A percentile compares a stretch with the other conserved stretches of the same genome.
These are phyloP conservation scores for Clepsis dumicolana DNA, from an alignment of 2,888 invertebrate genomes.

Conservation along the genomic window DNA sequence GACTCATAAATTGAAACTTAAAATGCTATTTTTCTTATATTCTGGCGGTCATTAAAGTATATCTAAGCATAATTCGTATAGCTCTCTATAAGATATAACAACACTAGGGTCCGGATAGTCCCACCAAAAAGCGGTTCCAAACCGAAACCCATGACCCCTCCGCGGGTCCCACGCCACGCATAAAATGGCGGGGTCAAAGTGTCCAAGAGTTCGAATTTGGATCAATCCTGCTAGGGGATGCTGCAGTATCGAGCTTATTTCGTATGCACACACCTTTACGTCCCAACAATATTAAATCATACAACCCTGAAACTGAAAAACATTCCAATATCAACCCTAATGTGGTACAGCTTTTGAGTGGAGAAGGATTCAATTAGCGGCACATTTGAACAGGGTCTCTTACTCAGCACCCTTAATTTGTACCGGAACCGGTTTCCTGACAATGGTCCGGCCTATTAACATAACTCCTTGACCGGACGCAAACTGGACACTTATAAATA, in stretches of 20 bases:
- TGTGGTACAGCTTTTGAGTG: slow-evolving; percentile 19
- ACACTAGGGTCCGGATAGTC: slow-evolving; percentile 3
- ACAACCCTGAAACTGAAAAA: slow-evolving; percentile 32
- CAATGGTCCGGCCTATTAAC: slow-evolving; percentile 79
- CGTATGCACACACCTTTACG: slow-evolving; percentile 83
- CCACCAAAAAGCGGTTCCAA: slow-evolving; percentile 61
- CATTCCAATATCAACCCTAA: slow-evolving; percentile 55
- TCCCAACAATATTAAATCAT: slow-evolving; percentile 50
- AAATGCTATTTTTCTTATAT: too few species aligned
- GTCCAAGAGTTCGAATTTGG: slow-evolving; percentile 77
- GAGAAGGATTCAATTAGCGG: slow-evolving; percentile 6
- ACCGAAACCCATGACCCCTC: slow-evolving; percentile 67
- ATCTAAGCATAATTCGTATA: too few species aligned
- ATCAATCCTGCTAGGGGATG: slow-evolving; percentile 69
- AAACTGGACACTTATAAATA: slow-evolving; percentile 80
- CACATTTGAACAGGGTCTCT: slow-evolving; percentile 50
- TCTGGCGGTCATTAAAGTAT: too few species aligned
- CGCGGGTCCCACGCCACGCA: slow-evolving; percentile 76
- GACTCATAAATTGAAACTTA: too few species aligned
- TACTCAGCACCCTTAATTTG: slow-evolving; percentile 79
- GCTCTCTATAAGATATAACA: background rate
- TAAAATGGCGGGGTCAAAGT: slow-evolving; percentile 64
- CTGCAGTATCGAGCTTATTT: slow-evolving; percentile 76
- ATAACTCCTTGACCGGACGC: slow-evolving; percentile 83
- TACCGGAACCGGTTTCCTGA: slow-evolving; percentile 74